phyloP scores from a whole-genome alignment of 1,140 invertebrate genomes.

The Drosophila pandora region DNA sequence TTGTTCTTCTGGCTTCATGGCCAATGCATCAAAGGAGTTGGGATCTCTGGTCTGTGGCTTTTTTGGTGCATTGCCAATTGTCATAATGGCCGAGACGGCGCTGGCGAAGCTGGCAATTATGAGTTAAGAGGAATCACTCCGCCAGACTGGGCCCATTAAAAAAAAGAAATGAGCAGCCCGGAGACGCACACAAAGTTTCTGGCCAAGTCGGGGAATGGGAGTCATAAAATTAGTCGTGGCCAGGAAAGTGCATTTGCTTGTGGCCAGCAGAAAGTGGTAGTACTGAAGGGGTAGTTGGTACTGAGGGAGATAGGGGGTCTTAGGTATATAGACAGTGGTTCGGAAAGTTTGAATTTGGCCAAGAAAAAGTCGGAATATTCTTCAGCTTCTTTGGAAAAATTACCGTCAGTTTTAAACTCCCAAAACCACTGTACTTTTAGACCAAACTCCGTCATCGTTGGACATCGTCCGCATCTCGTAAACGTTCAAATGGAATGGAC shows the following conservation, averaged over 20 bases:
- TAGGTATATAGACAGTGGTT: not conserved
- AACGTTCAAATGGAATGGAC: conserved; percentile 64
- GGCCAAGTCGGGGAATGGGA: conserved; percentile 25
- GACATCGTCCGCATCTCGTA: conserved; percentile 60
- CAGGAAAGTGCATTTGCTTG: conserved; percentile 75
- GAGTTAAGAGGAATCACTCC: conserved; percentile 75
- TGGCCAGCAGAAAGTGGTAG: conserved; percentile 15
- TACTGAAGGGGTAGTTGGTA: not conserved
- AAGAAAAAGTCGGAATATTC: not conserved
- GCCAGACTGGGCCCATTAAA: conserved; percentile 63
- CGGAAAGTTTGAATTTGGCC: not conserved
- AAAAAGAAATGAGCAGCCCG: conserved; percentile 50
- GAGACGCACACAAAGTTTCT: conserved; percentile 69
- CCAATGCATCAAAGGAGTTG: conserved; percentile 47
- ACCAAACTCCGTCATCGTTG: conserved; percentile 48
- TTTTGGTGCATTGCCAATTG: conserved; percentile 75
- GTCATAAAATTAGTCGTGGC: conserved; percentile 77
- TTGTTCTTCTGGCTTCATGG: conserved; percentile 61
- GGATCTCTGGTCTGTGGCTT: conserved; percentile 12
- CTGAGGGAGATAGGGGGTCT: not conserved
- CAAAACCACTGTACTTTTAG: conserved; percentile 11
- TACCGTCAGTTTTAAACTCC: not conserved
- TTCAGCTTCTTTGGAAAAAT: too few species aligned
- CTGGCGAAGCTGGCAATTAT: conserved; percentile 73
- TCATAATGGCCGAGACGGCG: conserved; percentile 72